Conservation (phyloP, 2,888 invertebrate genomes). For the Drosophila gaucha region DNA sequence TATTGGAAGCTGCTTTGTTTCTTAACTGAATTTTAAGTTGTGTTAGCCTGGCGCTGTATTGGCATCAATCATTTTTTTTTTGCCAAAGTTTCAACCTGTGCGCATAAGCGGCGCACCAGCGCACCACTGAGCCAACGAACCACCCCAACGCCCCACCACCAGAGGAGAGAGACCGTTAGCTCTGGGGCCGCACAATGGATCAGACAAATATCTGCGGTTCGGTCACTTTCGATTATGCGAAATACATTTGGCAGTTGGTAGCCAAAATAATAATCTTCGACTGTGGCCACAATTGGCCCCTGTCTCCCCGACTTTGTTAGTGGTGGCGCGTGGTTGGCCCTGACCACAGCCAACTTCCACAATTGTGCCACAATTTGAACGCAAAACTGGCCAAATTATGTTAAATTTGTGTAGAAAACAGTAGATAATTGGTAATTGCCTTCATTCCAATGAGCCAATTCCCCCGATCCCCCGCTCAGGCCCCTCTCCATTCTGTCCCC, state of each 20-base stretch:
- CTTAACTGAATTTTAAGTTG: conserved; percentile 75
- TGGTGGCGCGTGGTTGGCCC: conserved; percentile 65
- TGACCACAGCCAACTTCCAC: conserved; percentile 80
- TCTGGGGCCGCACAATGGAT: conserved; percentile 59
- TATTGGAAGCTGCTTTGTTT: conserved; percentile 56
- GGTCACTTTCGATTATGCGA: conserved; percentile 79
- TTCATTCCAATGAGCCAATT: conserved; percentile 59
- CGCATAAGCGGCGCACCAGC: conserved; percentile 25
- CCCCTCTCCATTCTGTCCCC: neutral
- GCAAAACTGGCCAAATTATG: conserved; percentile 81
- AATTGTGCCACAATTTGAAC: conserved; percentile 79
- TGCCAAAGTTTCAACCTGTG: conserved; percentile 65
- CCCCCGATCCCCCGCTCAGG: neutral
- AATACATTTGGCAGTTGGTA: conserved; percentile 75
- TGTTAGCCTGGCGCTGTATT: conserved; percentile 67
- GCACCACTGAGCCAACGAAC: conserved; percentile 9
- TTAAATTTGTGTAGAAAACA: conserved; percentile 82
- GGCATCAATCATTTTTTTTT: conserved; percentile 76
- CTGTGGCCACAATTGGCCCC: conserved; percentile 54
- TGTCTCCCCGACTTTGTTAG: neutral
- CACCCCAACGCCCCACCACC: conserved; percentile 13
- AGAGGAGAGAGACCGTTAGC: conserved; percentile 23
- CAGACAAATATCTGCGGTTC: conserved; percentile 72
- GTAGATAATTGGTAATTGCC: conserved; percentile 82
- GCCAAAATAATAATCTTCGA: conserved; percentile 77